A percentile compares a stretch with the other conserved stretches of the same genome.
Conservation (phyloP, 1,140 invertebrate genomes). For the Rhagoletis zephyria region DNA sequence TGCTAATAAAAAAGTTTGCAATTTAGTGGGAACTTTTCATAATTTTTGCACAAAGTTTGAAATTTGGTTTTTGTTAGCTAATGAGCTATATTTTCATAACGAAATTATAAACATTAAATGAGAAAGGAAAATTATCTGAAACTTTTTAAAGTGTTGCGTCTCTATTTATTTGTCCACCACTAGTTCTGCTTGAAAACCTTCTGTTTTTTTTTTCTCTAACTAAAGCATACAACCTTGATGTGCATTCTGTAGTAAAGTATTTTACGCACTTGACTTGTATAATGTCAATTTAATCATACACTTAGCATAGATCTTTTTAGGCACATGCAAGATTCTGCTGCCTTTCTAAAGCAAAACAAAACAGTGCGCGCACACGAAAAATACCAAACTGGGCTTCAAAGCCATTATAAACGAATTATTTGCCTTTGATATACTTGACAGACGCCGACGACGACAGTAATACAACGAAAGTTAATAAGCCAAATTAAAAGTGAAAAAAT, state of each 20-base stretch:
- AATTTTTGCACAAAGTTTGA: too few species aligned
- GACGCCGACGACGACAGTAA: neutral
- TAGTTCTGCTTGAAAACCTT: too few species aligned
- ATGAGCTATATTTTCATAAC: too few species aligned
- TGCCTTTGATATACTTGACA: neutral
- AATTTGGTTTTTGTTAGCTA: too few species aligned
- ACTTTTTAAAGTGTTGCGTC: too few species aligned
- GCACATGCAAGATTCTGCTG: neutral
- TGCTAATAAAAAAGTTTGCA: too few species aligned
- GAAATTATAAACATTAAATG: too few species aligned
- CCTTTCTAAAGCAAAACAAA: neutral
- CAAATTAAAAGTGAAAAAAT: neutral
- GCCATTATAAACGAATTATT: slow-evolving; percentile 37
- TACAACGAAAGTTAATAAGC: neutral
- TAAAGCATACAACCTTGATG: too few species aligned
- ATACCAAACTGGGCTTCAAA: neutral
- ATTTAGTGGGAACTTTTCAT: too few species aligned
- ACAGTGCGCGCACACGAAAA: neutral
- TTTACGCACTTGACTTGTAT: neutral
- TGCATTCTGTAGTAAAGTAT: neutral
- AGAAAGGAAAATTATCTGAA: too few species aligned
- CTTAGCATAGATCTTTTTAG: neutral
- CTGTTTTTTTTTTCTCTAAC: too few species aligned
- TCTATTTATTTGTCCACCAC: too few species aligned
- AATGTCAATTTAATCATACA: neutral